phyloP scores from a whole-genome alignment of 2,113 vertebrate species.

The Cheirogaleus medius region DNA sequence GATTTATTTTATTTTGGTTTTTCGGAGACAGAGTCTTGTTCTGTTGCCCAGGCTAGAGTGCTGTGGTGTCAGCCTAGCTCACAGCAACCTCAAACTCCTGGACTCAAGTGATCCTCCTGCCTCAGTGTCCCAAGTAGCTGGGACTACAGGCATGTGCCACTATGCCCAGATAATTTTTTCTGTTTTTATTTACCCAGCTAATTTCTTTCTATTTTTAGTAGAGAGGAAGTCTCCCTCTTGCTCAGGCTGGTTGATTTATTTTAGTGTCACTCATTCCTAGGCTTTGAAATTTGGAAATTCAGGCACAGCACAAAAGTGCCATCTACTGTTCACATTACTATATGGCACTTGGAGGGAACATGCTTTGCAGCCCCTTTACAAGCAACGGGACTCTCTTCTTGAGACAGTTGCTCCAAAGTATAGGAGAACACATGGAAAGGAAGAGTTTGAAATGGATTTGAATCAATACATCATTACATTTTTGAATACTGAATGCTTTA shows the following conservation, averaged over 20 bases:
- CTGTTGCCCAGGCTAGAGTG: too few species aligned
- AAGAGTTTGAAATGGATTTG: background rate
- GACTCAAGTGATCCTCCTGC: too few species aligned
- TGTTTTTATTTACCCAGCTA: too few species aligned
- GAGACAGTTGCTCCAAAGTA: background rate
- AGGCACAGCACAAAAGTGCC: slow-evolving; percentile 31
- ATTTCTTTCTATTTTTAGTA: too few species aligned
- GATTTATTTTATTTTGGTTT: too few species aligned
- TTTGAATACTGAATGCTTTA: background rate
- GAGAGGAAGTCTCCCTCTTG: too few species aligned
- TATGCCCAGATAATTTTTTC: too few species aligned
- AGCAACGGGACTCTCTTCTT: background rate
- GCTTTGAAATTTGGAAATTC: background rate
- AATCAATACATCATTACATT: background rate
- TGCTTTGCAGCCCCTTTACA: background rate
- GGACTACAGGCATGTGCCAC: too few species aligned
- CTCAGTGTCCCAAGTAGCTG: too few species aligned
- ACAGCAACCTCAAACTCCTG: too few species aligned
- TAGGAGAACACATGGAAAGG: background rate
- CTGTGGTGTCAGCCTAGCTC: too few species aligned
- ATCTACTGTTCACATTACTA: slow-evolving; percentile 45
- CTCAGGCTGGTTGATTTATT: background rate
- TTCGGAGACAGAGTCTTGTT: too few species aligned
- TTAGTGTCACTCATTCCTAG: background rate
- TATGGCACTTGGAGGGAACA: background rate